Conservation (phyloP, 1,140 invertebrate genomes). For the Microvelia longipes region DNA sequence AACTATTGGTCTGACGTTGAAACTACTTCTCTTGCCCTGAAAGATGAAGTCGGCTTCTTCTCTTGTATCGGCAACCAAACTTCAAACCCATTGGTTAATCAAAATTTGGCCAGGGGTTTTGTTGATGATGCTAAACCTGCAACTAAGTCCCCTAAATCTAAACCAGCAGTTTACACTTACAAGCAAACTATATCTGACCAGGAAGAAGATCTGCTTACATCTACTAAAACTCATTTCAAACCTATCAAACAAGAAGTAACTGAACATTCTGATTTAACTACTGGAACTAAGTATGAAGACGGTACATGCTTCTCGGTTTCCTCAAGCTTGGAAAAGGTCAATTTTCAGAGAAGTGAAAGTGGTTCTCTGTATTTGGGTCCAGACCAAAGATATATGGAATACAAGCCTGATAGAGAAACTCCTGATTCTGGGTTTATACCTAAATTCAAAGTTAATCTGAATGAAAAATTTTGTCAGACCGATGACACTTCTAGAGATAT, state of each 20-base stretch:
- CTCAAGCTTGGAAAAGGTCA: conserved; percentile 40
- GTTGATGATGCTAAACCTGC: not conserved
- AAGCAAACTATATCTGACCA: conserved; percentile 6
- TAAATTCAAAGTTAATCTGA: conserved; percentile 37
- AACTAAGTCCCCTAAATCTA: not conserved
- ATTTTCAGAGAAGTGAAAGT: conserved; percentile 28
- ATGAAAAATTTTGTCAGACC: conserved; percentile 41
- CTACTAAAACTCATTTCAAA: conserved; percentile 54
- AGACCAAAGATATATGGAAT: conserved; percentile 37
- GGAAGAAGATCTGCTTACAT: conserved; percentile 51
- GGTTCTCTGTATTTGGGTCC: conserved; percentile 29
- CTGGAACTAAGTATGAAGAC: conserved; percentile 35
- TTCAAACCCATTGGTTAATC: conserved; percentile 5
- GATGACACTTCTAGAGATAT: conserved; percentile 30
- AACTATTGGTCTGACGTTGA: conserved; percentile 19
- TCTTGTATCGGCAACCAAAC: conserved; percentile 14
- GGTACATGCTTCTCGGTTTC: conserved; percentile 50
- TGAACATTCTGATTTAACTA: conserved; percentile 24
- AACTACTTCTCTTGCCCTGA: conserved; percentile 12
- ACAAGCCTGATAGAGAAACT: conserved; percentile 26
- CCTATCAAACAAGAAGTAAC: conserved; percentile 45
- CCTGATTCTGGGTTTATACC: conserved; percentile 30
- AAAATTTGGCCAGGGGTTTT: not conserved
- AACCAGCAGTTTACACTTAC: not conserved
- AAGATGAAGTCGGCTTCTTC: conserved; percentile 15